Evolutionary conservation across 2,888 invertebrate species (phyloP), one percentile per base, ranked within the genome.

Genomic region (Luperina nickerlii): DNA sequence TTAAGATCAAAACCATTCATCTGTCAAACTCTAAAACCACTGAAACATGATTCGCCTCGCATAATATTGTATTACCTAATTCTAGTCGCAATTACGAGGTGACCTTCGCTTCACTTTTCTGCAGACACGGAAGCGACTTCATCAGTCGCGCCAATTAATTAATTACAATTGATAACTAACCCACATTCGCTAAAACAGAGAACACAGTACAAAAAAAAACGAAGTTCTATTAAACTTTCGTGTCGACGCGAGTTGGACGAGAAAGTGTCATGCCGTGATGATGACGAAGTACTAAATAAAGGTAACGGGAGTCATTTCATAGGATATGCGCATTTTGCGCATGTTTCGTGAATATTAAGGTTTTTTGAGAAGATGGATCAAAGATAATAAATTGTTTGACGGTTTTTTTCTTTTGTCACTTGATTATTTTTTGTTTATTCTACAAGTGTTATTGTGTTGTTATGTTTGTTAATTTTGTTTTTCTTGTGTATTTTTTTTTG

Each of bases 71-170:
- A 27, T 77, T 79, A 74, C 83, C 13, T 54, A 68, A 74, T 76
- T 76, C 54, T 8, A 75, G 62, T 38, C 68, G 38, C 27, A 72
- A 38, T 57, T 7, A 65, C 38, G 3, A 63, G 0, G 0, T 77
- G 85, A 77, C 85, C 86, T 86, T 86, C 69, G 38, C 8, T 20
- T 32, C 38, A 77, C 13, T 63, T 48, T 73, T 73, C 82, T 60
- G 32, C 20, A 62, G 6, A 78, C 63, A 15, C 84, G 84, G 86
- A 85, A 85, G 76, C 62, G n/a, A 57, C 74, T 75, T 65, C 51
- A 78, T 54, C 57, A 74, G 68, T 72, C 51, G 38, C 32, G 66
- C 76, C 68, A 86, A 86, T 86, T 85, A 73, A 75, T 86, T 83
- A 86, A 85, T 77, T 75, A 65, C 63, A 80, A 73, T 77, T 77